Conservation (phyloP, 2,797 vertebrate genomes). For the Eidolon dupreanum region DNA sequence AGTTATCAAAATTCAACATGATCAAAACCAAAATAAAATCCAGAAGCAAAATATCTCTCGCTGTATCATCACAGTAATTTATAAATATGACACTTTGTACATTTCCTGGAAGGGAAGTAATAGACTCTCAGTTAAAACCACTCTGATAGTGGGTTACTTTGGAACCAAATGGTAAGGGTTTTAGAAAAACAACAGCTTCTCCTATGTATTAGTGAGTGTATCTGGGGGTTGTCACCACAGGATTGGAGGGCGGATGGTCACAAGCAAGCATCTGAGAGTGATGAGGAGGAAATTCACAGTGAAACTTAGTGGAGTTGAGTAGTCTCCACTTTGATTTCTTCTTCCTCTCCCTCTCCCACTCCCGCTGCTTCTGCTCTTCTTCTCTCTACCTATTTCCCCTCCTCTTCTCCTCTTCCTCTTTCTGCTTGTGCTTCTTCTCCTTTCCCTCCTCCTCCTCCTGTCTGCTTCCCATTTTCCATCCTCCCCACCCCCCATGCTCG, state of each 20-base stretch:
- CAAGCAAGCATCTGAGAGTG: too few species aligned
- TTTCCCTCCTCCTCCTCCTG: neutral
- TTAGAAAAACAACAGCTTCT: neutral
- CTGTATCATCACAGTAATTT: neutral
- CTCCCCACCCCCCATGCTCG: neutral
- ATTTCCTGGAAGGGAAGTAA: neutral
- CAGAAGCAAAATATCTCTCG: conserved; percentile 2
- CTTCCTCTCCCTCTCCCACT: too few species aligned
- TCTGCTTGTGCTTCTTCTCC: neutral
- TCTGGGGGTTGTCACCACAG: fast-evolving
- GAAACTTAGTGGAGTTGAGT: neutral
- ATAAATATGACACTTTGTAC: neutral
- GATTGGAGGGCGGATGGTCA: too few species aligned
- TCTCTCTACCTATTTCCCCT: neutral
- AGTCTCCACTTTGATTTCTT: neutral
- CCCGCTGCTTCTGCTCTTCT: neutral
- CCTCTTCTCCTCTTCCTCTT: neutral
- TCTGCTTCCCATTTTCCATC: neutral
- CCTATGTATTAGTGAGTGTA: neutral
- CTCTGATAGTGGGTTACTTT: neutral
- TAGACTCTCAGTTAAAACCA: neutral
- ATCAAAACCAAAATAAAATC: conserved; percentile 63
- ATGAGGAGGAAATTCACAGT: neutral
- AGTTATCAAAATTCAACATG: conserved; percentile 63
- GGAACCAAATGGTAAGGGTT: neutral